Evolutionary conservation across 1,140 invertebrate species (phyloP).

Genomic region (Hormaphis cornu): DNA sequence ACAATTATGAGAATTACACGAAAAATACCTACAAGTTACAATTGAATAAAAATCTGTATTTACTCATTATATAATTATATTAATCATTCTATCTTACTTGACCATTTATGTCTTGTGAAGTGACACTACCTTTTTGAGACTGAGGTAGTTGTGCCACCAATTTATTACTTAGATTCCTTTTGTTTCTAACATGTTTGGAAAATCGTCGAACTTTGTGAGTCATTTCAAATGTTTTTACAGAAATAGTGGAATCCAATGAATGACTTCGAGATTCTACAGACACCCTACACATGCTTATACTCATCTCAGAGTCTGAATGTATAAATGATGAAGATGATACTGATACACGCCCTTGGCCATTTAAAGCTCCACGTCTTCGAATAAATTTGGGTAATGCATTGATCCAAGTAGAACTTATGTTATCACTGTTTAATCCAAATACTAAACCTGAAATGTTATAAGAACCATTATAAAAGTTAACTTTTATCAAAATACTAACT

Average conservation of each 20-base stretch:
- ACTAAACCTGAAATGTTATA: slow-evolving; percentile 50
- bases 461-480: slow-evolving; percentile 34
- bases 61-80: background rate
- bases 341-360: slow-evolving; percentile 47
- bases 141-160: background rate
- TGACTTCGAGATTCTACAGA: slow-evolving; percentile 72
- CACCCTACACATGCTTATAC: slow-evolving; percentile 54
- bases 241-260: slow-evolving; percentile 74
- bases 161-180: slow-evolving; percentile 16
- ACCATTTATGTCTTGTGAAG: slow-evolving; percentile 17
- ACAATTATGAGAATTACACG: too few species aligned
- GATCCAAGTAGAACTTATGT: slow-evolving; percentile 74
- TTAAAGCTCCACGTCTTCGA: slow-evolving; percentile 65
- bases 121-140: slow-evolving; percentile 17
- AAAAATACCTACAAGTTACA: too few species aligned
- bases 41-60: too few species aligned
- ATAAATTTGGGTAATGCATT: slow-evolving; percentile 78
- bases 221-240: slow-evolving; percentile 69
- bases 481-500: background rate
- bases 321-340: slow-evolving; percentile 50
- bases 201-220: slow-evolving; percentile 53
- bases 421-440: slow-evolving; percentile 67
- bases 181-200: slow-evolving; percentile 19
- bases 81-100: slow-evolving; percentile 14
- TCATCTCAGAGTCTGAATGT: slow-evolving; percentile 68